Evolutionary conservation across 2,888 invertebrate genomes (phyloP).

Genomic region (Steinernema carpocapsae): DNA sequence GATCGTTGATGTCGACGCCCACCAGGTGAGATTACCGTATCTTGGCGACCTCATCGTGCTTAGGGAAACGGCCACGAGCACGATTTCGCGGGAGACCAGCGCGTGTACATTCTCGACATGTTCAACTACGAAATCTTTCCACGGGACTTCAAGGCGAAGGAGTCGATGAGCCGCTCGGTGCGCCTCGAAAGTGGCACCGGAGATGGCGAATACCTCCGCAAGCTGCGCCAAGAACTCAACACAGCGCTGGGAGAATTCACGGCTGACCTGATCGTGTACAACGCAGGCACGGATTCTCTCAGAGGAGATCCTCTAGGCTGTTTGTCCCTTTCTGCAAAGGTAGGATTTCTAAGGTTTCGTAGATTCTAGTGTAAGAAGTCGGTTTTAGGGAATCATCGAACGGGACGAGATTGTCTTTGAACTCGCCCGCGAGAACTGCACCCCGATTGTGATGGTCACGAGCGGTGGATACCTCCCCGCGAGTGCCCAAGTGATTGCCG

Average conservation of each 20-base stretch:
- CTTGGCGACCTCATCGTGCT: constrained; percentile 13
- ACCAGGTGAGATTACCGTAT: constrained; percentile 76
- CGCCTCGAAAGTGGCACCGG: constrained; percentile 42
- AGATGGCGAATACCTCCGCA: constrained; percentile 47
- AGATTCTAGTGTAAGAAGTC: not conserved
- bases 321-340: constrained; percentile 76
- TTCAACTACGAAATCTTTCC: constrained; percentile 85
- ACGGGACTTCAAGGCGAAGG: constrained; percentile 78
- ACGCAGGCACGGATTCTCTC: constrained; percentile 88
- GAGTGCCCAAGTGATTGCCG: constrained; percentile 82
- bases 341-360: constrained; percentile 65
- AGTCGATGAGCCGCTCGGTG: constrained; percentile 45
- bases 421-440: constrained; percentile 72
- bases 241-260: constrained; percentile 70
- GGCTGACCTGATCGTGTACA: constrained; percentile 85
- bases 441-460: constrained; percentile 69
- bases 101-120: constrained; percentile 86
- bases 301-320: constrained; percentile 81
- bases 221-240: constrained; percentile 72
- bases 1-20: constrained; percentile 89
- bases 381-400: constrained; percentile 79
- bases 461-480: constrained; percentile 84
- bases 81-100: constrained; percentile 78
- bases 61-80: constrained; percentile 86
- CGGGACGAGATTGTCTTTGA: constrained; percentile 84